These are phyloP conservation scores for Neoniphon sammara DNA, from an alignment of 2,797 vertebrate genomes.

Conservation along the genomic window DNA sequence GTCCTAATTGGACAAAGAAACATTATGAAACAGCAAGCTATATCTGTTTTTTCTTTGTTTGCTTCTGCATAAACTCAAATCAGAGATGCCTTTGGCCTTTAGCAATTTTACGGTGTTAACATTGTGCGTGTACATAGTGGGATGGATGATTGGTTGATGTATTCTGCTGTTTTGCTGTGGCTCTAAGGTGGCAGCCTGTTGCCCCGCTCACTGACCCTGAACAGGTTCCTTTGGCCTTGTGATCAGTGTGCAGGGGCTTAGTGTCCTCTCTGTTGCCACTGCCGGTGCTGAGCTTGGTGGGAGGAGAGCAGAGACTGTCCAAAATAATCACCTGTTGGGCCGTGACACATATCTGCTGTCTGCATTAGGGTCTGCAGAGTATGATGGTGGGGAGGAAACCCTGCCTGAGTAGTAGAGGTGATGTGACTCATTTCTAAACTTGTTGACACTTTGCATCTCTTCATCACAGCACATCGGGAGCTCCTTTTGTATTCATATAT, in stretches of 20 bases:
- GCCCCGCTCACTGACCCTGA: slow-evolving; percentile 17
- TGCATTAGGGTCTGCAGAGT: not conserved
- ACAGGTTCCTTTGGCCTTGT: slow-evolving; percentile 22
- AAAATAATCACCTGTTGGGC: slow-evolving; percentile 30
- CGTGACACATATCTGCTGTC: not conserved
- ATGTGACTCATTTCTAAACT: slow-evolving; percentile 18
- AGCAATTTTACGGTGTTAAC: not conserved
- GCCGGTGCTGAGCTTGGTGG: not conserved
- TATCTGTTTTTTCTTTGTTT: slow-evolving; percentile 1
- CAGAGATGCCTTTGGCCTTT: slow-evolving; percentile 7
- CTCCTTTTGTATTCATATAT: slow-evolving; percentile 13
- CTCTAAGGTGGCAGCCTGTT: slow-evolving; percentile 4
- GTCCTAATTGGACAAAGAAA: not conserved
- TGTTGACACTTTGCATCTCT: slow-evolving; percentile 20
- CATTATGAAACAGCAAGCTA: slow-evolving; percentile 1
- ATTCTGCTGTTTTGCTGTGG: not conserved
- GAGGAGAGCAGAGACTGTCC: not conserved
- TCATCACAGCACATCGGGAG: not conserved
- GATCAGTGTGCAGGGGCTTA: not conserved
- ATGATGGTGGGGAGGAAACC: not conserved
- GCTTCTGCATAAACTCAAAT: slow-evolving; percentile 7
- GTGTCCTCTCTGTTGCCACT: slow-evolving; percentile 1
- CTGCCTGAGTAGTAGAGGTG: not conserved
- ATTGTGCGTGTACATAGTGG: slow-evolving; percentile 13
- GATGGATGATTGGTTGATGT: slow-evolving; percentile 15